phyloP scores from a whole-genome alignment of 2,888 invertebrate species.

The Neria commutata region DNA sequence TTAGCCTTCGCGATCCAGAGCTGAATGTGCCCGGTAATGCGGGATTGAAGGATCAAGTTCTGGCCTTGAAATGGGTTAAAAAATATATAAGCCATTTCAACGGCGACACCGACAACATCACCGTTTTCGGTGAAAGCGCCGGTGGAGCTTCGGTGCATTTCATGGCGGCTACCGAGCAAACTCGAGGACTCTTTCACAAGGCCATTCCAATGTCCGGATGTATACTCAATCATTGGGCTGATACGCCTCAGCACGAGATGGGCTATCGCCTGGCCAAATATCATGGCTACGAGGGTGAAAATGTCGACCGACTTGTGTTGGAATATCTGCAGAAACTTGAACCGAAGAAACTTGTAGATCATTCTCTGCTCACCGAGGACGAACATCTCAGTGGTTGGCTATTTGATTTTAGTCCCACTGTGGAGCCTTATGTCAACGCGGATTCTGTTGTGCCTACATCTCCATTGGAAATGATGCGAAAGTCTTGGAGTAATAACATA shows the following conservation, averaged over 20 bases:
- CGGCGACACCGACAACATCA: constrained; percentile 63
- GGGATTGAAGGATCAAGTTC: constrained; percentile 63
- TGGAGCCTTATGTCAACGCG: constrained; percentile 51
- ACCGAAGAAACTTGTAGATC: constrained; percentile 41
- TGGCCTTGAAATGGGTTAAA: constrained; percentile 64
- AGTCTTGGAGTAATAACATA: constrained; percentile 53
- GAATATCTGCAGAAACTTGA: constrained; percentile 31
- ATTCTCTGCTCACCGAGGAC: constrained; percentile 44
- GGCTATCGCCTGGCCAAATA: constrained; percentile 29
- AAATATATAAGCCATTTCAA: constrained; percentile 62
- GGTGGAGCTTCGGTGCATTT: constrained; percentile 62
- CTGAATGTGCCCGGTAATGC: constrained; percentile 65
- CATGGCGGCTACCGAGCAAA: constrained; percentile 61
- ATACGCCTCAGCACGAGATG: constrained; percentile 30
- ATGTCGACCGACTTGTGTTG: constrained; percentile 32
- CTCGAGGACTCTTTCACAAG: constrained; percentile 59
- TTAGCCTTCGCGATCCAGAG: constrained; percentile 61
- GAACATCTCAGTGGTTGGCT: constrained; percentile 38
- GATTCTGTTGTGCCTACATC: constrained; percentile 47
- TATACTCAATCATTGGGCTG: constrained; percentile 39
- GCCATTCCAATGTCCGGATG: constrained; percentile 56
- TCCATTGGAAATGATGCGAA: constrained; percentile 40
- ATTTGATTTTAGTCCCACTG: constrained; percentile 49
- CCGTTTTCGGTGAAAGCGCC: constrained; percentile 64
- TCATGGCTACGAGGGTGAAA: constrained; percentile 30